Base-by-base conservation (phyloP, 2,888 invertebrate genomes). In the Odontocolon sp. region DNA sequence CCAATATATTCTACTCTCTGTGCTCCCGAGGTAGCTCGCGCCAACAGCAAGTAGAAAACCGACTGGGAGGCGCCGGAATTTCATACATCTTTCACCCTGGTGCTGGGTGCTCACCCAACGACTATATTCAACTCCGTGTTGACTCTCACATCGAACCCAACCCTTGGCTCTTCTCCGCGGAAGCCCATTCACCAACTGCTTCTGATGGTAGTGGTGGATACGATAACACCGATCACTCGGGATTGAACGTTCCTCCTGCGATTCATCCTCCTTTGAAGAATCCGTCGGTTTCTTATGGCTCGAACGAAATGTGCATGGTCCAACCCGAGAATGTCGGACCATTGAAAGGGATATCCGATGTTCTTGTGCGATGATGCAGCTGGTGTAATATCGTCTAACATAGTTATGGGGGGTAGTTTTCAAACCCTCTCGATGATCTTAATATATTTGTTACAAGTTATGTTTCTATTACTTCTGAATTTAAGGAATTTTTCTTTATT, bases 171-270 rank as follows among this genome's bases (percentile, higher is more conserved):
- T 36, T 45, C 52, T 59, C 8, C 61, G 38, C 66, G 70, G 70
- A 76, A 71, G 59, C 59, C 76, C 61, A 76, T 76, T 76, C 76
- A 76, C 70, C 66, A 70, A 67, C 52, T 67, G 54, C 59, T 54
- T 56, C 63, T 64, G 66, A 59, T 76, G 45, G 36, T 67, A 33
- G 71, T 71, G 67, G 54, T 63, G 36, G 54, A 76, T 77, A 69
- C 81, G 83, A 83, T 80, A 83, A 85, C 67, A 79, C 80, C 76
- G 82, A 88, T 88, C 86, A 83, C 81, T 80, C 82, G 81, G 82
- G 92, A 92, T 42, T 90, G 90, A 87, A 92, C 92, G 42, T 81
- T 89, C 90, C 66, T 87, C 90, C 57, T 89, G 89, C 83, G 91
- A 92, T 70, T 91, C 91, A 9, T 91, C 85, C 84, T 80, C 68